A percentile compares a stretch with the other conserved stretches of the same genome.
Conservation (phyloP, 2,113 vertebrate genomes). For the Xenotilapia longispinis region DNA sequence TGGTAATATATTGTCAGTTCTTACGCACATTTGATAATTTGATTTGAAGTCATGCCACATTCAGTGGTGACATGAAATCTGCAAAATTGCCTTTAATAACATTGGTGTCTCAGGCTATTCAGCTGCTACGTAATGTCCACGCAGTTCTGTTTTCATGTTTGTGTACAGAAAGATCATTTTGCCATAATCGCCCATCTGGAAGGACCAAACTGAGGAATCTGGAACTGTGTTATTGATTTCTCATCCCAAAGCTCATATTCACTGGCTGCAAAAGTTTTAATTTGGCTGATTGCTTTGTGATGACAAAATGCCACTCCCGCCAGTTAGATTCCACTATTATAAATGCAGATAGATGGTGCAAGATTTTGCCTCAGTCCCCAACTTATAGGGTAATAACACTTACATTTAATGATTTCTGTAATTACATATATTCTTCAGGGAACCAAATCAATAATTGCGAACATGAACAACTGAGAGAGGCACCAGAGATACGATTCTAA, state of each 20-base stretch:
- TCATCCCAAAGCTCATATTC: not conserved
- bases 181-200: not conserved
- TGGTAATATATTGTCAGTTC: not conserved
- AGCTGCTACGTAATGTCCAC: not conserved
- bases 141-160: not conserved
- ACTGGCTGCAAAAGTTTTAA: not conserved
- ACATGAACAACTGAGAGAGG: not conserved
- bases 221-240: not conserved
- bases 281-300: not conserved
- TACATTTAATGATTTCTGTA: not conserved
- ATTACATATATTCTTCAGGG: not conserved
- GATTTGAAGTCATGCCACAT: not conserved
- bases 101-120: not conserved
- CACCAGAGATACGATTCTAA: not conserved
- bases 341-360: not conserved
- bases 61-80: fast-evolving
- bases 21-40: not conserved
- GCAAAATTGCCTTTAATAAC: not conserved
- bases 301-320: not conserved
- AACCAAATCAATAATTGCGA: conserved; percentile 4
- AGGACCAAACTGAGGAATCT: not conserved
- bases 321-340: not conserved
- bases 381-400: not conserved
- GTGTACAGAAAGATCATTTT: not conserved
- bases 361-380: not conserved